Evolutionary conservation across 2,797 vertebrate species (phyloP).

Genomic region (Clarias fuscus): DNA sequence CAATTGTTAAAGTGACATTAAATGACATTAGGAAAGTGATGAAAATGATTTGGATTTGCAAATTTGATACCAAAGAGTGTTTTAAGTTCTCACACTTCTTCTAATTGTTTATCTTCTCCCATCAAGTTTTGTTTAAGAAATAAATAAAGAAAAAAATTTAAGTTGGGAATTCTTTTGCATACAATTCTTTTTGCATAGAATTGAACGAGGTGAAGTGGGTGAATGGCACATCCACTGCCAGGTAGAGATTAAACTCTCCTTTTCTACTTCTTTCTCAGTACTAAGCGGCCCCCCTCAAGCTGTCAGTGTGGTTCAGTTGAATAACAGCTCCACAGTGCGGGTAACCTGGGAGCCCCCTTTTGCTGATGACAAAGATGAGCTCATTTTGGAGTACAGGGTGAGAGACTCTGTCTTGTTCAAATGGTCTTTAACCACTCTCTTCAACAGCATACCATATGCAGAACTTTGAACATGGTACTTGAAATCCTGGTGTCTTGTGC

Average conservation of each 20-base stretch:
- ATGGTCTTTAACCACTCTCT: neutral
- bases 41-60: neutral
- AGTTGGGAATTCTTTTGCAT: neutral
- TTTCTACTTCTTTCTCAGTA: constrained; percentile 65
- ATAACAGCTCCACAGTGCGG: constrained; percentile 85
- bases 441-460: neutral
- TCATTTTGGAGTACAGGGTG: constrained; percentile 90
- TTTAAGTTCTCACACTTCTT: neutral
- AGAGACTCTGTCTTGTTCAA: constrained; percentile 28
- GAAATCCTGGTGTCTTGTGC: constrained; percentile 24
- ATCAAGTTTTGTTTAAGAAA: neutral
- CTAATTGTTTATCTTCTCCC: too few species aligned
- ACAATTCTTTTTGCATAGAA: neutral
- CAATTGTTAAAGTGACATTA: neutral
- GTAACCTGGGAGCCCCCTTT: constrained; percentile 94
- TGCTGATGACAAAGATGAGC: constrained; percentile 76
- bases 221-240: neutral
- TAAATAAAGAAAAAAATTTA: too few species aligned
- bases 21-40: neutral
- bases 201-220: neutral
- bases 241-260: neutral
- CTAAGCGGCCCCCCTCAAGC: constrained; percentile 83
- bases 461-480: neutral
- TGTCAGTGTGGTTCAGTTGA: constrained; percentile 82
- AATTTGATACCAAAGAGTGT: neutral